These are phyloP conservation scores for Dryadula phaetusa DNA, from an alignment of 2,888 invertebrate genomes.

Conservation along the genomic window DNA sequence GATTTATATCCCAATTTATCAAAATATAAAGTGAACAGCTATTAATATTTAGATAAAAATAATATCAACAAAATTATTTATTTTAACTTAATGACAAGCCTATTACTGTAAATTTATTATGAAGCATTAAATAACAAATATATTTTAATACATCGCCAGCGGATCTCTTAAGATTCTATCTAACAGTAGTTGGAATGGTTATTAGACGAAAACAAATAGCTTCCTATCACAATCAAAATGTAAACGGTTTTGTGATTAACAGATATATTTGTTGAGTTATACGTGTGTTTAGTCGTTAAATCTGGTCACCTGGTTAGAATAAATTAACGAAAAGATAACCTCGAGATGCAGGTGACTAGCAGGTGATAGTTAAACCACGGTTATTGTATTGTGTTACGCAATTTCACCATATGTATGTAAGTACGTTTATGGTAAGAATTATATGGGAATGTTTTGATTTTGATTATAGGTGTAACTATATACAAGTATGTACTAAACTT, in stretches of 20 bases:
- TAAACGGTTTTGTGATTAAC: slow-evolving; percentile 52
- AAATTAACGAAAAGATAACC: slow-evolving; percentile 38
- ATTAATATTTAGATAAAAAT: background rate
- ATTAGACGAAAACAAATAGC: slow-evolving; percentile 48
- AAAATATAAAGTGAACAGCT: too few relatives aligned
- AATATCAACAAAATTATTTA: background rate
- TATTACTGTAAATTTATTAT: slow-evolving; percentile 3
- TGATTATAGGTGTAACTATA: too few relatives aligned
- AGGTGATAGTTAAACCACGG: slow-evolving; percentile 40
- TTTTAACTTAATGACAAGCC: background rate
- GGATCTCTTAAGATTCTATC: slow-evolving; percentile 28
- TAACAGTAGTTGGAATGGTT: slow-evolving; percentile 46
- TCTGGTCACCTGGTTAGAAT: slow-evolving; percentile 41
- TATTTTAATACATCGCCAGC: background rate
- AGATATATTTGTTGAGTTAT: slow-evolving; percentile 49
- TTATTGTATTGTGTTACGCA: slow-evolving; percentile 30
- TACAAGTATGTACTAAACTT: too few relatives aligned
- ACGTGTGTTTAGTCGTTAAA: slow-evolving; percentile 30
- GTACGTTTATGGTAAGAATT: background rate
- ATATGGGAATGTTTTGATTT: slow-evolving; percentile 9
- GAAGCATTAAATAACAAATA: background rate
- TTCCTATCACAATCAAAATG: slow-evolving; percentile 48
- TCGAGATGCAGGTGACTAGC: slow-evolving; percentile 43
- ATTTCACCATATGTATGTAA: slow-evolving; percentile 9
- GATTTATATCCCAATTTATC: too few relatives aligned